A percentile compares a stretch with the other conserved stretches of the same genome.
Conservation (phyloP, 2,797 vertebrate species). For the Pristis pectinata region DNA sequence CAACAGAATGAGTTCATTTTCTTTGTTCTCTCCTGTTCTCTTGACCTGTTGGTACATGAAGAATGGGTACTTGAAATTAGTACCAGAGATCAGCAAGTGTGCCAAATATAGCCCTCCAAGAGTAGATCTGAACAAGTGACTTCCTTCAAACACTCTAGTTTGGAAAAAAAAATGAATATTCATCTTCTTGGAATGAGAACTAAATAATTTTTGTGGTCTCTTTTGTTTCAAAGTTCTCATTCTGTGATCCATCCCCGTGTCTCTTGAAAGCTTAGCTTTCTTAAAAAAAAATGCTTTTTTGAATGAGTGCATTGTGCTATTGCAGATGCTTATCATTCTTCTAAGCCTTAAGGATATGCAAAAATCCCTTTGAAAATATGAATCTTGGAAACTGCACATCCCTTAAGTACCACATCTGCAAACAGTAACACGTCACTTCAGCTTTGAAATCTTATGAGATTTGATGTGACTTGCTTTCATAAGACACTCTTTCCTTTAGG, state of each 20-base stretch:
- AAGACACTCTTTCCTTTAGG: background rate
- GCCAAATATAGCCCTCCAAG: background rate
- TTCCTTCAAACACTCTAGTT: background rate
- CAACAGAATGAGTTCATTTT: background rate
- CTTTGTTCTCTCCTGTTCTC: background rate
- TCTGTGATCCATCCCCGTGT: background rate
- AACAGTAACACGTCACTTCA: background rate
- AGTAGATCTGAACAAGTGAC: background rate
- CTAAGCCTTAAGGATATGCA: background rate
- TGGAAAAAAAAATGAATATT: background rate
- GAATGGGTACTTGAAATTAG: background rate
- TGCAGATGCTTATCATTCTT: background rate
- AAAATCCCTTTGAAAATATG: background rate
- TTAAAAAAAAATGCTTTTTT: background rate
- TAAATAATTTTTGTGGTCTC: background rate
- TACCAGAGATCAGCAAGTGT: background rate
- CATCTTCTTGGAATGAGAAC: background rate
- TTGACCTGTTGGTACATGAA: background rate
- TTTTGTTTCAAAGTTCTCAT: background rate
- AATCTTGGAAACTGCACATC: background rate
- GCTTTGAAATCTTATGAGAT: background rate
- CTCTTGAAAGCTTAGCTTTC: background rate
- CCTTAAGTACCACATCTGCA: background rate
- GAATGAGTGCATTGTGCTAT: background rate
- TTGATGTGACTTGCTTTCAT: background rate